A percentile compares a stretch with the other conserved stretches of the same genome.
Conservation (phyloP, 2,888 invertebrate genomes). For the Actias luna region DNA sequence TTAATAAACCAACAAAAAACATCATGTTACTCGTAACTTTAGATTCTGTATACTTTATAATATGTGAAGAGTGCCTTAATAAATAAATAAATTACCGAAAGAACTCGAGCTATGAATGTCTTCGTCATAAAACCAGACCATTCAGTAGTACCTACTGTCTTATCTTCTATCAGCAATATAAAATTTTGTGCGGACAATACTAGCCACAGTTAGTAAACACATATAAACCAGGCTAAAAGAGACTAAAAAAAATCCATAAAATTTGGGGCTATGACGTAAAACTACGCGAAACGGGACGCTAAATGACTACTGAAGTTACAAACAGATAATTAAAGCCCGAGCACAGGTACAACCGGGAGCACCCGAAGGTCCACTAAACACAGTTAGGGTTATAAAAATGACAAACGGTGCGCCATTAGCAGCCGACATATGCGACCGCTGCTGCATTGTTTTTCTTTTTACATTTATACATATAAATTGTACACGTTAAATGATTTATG, state of each 20-base stretch:
- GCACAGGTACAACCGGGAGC: background rate
- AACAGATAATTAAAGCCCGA: constrained; percentile 1
- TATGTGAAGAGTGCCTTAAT: too few relatives aligned
- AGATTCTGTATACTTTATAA: too few relatives aligned
- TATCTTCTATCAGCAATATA: too few relatives aligned
- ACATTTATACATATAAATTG: background rate
- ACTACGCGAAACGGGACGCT: background rate
- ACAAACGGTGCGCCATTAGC: constrained; percentile 27
- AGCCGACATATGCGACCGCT: constrained; percentile 23
- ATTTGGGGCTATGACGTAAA: background rate
- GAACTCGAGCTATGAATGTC: too few relatives aligned
- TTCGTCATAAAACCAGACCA: too few relatives aligned
- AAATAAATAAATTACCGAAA: too few relatives aligned
- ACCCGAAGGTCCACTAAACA: constrained; percentile 8
- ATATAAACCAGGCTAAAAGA: too few relatives aligned
- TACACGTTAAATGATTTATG: background rate
- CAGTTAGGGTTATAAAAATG: constrained; percentile 27
- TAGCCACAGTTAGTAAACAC: too few relatives aligned
- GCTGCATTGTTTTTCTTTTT: constrained; percentile 22
- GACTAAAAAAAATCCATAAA: background rate
- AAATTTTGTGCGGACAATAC: too few relatives aligned
- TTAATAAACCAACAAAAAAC: too few relatives aligned
- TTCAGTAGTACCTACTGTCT: too few relatives aligned
- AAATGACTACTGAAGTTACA: background rate
- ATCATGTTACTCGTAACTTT: too few relatives aligned